These are phyloP conservation scores for Andrena fulva DNA, from an alignment of 2,888 invertebrate species.

Conservation along the genomic window DNA sequence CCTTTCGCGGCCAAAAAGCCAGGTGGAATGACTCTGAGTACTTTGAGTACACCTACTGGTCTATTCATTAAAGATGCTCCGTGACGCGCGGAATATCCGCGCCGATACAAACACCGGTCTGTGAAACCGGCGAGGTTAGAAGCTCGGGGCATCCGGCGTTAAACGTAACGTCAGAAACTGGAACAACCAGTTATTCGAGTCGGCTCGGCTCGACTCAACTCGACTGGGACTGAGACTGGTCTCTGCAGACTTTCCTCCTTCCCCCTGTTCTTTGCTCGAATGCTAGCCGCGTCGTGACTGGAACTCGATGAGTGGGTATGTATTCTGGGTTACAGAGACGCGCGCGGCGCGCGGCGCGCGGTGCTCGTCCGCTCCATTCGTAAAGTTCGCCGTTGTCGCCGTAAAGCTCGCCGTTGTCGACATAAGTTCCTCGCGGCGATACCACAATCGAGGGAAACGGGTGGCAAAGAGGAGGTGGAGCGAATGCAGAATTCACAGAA, in stretches of 20 bases:
- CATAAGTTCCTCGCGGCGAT: conserved; percentile 1
- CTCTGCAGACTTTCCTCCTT: conserved; percentile 61
- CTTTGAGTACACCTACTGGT: not conserved
- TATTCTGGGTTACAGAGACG: conserved; percentile 57
- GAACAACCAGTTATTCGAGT: conserved; percentile 74
- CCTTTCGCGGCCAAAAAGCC: not conserved
- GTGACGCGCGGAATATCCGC: conserved; percentile 44
- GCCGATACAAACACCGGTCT: conserved; percentile 51
- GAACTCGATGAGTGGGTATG: conserved; percentile 38
- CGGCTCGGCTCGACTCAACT: conserved; percentile 35
- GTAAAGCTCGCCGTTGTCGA: conserved; percentile 34
- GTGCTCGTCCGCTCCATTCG: conserved; percentile 26
- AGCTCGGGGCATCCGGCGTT: conserved; percentile 55
- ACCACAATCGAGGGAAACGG: not conserved
- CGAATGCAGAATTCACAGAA: not conserved
- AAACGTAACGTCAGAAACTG: conserved; percentile 74
- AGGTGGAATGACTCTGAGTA: too few relatives aligned
- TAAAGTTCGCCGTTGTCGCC: conserved; percentile 38
- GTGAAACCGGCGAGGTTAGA: conserved; percentile 20
- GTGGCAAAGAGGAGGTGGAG: not conserved
- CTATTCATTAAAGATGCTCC: conserved; percentile 43
- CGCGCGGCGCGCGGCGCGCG: not conserved
- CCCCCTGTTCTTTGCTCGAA: conserved; percentile 28
- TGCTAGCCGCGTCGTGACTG: conserved; percentile 46
- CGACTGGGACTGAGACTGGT: conserved; percentile 12